Conservation (phyloP, 2,113 vertebrate genomes). For the Garra rufa region DNA sequence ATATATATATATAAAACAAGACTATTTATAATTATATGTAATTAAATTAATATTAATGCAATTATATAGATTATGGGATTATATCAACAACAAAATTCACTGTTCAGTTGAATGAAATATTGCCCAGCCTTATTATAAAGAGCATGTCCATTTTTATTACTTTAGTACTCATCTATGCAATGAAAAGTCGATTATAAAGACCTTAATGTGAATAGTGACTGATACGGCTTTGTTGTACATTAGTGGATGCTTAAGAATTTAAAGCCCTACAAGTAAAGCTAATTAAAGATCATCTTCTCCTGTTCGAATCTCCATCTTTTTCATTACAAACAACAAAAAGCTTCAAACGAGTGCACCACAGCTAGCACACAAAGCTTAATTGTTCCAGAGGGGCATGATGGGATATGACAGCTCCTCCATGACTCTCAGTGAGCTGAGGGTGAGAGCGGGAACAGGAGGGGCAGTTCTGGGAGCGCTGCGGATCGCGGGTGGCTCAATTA, state of each 20-base stretch:
- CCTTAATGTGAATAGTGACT: not conserved
- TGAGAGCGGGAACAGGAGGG: not conserved
- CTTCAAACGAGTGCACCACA: not conserved
- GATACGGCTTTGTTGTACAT: not conserved
- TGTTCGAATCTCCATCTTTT: not conserved
- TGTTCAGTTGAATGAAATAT: not conserved
- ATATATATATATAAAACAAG: too few relatives aligned
- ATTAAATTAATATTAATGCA: not conserved
- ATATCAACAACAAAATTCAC: not conserved
- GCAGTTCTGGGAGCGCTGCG: conserved; percentile 47
- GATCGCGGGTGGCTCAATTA: conserved; percentile 73
- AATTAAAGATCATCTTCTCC: not conserved
- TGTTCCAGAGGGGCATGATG: conserved; percentile 31
- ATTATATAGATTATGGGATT: too few relatives aligned
- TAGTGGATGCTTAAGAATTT: not conserved
- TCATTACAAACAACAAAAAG: not conserved
- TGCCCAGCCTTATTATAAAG: not conserved
- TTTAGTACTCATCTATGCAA: not conserved
- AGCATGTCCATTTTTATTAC: not conserved
- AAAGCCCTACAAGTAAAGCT: not conserved
- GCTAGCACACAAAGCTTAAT: conserved; percentile 24
- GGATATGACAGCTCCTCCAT: conserved; percentile 17
- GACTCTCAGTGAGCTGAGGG: not conserved
- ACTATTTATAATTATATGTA: too few relatives aligned
- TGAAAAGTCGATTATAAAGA: not conserved